phyloP scores from a whole-genome alignment of 2,888 invertebrate species.

The Drosophila suboccidentalis region DNA sequence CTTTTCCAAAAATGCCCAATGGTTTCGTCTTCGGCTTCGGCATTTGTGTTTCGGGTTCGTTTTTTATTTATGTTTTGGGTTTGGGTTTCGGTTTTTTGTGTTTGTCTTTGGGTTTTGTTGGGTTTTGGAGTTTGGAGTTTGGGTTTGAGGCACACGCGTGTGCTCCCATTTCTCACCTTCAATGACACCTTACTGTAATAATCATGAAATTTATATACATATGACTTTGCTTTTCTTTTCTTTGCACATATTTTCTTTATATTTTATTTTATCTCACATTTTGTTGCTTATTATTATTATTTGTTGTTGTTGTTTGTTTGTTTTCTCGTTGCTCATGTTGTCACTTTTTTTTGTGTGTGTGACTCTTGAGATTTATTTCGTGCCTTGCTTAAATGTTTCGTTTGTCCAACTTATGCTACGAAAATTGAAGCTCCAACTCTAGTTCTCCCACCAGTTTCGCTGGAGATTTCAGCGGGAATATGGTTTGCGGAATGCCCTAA shows the following conservation, averaged over 20 bases:
- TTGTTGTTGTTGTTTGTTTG: slow-evolving; percentile 33
- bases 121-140: slow-evolving; percentile 10
- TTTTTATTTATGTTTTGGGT: slow-evolving; percentile 13
- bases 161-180: slow-evolving; percentile 80
- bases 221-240: slow-evolving; percentile 50
- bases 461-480: slow-evolving; percentile 8
- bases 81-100: background rate
- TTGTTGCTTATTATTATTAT: slow-evolving; percentile 31
- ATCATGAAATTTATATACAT: slow-evolving; percentile 63
- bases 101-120: slow-evolving; percentile 7
- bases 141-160: slow-evolving; percentile 52
- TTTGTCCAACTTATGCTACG: slow-evolving; percentile 50
- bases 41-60: slow-evolving; percentile 11
- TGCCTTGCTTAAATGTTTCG: slow-evolving; percentile 56
- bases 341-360: slow-evolving; percentile 24
- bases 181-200: slow-evolving; percentile 71
- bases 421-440: slow-evolving; percentile 27
- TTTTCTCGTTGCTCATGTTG: slow-evolving; percentile 20
- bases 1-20: slow-evolving; percentile 18
- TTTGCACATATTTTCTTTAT: slow-evolving; percentile 33
- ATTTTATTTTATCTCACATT: slow-evolving; percentile 26
- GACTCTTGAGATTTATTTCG: slow-evolving; percentile 68
- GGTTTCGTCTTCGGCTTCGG: slow-evolving; percentile 30
- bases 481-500: slow-evolving; percentile 35
- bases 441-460: slow-evolving; percentile 20